phyloP scores from a whole-genome alignment of 1,140 invertebrate genomes.

The Lutraria rhynchaena region DNA sequence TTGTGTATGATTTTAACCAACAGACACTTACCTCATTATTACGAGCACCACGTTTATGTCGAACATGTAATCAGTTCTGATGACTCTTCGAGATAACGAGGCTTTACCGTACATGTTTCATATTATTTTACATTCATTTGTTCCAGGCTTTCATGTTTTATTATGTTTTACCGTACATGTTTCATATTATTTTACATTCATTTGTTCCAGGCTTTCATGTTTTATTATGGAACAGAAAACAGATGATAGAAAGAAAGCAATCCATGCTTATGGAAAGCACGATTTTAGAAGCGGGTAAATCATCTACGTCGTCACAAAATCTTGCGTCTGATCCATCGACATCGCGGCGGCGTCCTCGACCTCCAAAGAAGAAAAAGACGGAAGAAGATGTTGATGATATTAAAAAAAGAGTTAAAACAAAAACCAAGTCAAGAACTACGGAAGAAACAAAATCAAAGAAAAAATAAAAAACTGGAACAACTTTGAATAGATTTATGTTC shows the following conservation, averaged over 20 bases:
- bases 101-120: no score
- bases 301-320: neutral
- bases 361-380: constrained; percentile 13
- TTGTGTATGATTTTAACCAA: no score
- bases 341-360: constrained; percentile 7
- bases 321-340: neutral
- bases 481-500: no score
- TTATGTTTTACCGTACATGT: no score
- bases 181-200: neutral
- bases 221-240: constrained; percentile 41
- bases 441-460: neutral
- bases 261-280: neutral
- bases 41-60: no score
- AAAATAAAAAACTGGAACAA: neutral
- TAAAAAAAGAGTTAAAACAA: constrained; percentile 18
- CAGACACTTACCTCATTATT: no score
- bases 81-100: no score
- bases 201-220: constrained; percentile 48
- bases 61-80: no score
- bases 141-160: neutral
- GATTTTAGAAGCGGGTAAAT: neutral
- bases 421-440: neutral
- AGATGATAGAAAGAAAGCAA: constrained; percentile 28
- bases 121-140: neutral
- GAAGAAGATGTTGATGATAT: neutral